Evolutionary conservation across 35 echinoderm and acorn worm species (phyloP).

Genomic region (Apostichopus californicus): DNA sequence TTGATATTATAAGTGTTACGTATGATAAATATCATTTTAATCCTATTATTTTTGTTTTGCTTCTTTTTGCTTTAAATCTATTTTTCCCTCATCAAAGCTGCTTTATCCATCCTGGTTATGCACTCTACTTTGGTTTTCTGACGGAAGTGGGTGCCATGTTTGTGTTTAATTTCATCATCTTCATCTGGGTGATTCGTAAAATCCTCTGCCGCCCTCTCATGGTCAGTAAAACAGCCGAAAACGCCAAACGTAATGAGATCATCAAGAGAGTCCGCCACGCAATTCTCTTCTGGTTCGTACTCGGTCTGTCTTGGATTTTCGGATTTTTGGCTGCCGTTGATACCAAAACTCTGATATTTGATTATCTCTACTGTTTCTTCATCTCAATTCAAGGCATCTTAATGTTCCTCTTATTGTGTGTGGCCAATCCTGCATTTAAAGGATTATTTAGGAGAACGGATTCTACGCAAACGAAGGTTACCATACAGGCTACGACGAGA

Average conservation of each 20-base stretch:
- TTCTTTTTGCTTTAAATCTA: no score
- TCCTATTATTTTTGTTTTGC: no score
- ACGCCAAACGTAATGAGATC: slow-evolving; percentile 14
- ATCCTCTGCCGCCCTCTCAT: slow-evolving; percentile 39
- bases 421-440: slow-evolving; percentile 35
- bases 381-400: not conserved
- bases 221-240: not conserved
- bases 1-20: no score
- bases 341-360: slow-evolving; percentile 22
- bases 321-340: slow-evolving; percentile 29
- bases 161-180: slow-evolving; percentile 3
- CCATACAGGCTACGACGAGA: no score
- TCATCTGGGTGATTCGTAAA: slow-evolving; percentile 9
- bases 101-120: slow-evolving; percentile 11
- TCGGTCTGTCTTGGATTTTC: slow-evolving; percentile 36
- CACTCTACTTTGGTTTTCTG: slow-evolving; percentile 32
- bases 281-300: slow-evolving; percentile 33
- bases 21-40: no score
- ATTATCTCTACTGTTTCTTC: slow-evolving; percentile 40
- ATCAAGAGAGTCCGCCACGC: slow-evolving; percentile 18
- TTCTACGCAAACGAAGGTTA: no score
- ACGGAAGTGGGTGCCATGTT: slow-evolving; percentile 6
- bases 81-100: not conserved
- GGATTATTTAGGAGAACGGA: not conserved
- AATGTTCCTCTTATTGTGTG: not conserved